A percentile compares a stretch with the other conserved stretches of the same genome.
These are phyloP conservation scores for Eretmocerus hayati DNA, from an alignment of 2,888 invertebrate species.

Conservation along the genomic window DNA sequence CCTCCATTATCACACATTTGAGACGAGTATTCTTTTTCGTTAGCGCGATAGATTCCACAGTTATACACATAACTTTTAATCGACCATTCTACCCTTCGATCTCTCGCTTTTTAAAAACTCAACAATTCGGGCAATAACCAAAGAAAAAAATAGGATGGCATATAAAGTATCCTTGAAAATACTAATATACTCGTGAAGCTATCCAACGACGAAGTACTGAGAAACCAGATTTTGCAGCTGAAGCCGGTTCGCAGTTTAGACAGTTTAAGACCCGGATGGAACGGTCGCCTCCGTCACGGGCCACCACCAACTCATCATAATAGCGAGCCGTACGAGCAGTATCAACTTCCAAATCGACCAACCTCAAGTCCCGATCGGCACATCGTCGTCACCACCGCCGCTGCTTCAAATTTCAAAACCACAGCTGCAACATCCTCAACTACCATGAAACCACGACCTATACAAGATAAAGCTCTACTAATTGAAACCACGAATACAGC, in stretches of 20 bases:
- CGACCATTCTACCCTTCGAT: too few species aligned
- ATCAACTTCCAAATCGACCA: slow-evolving; percentile 8
- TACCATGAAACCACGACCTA: neutral
- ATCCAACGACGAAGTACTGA: too few species aligned
- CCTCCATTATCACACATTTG: too few species aligned
- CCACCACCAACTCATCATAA: slow-evolving; percentile 25
- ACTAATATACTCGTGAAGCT: too few species aligned
- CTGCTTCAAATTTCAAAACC: neutral
- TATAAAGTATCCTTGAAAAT: too few species aligned
- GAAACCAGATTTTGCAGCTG: too few species aligned
- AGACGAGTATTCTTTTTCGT: too few species aligned
- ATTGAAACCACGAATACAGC: neutral
- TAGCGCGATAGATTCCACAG: too few species aligned
- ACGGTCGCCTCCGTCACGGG: slow-evolving; percentile 42
- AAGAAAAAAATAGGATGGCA: neutral
- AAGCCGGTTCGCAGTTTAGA: slow-evolving; percentile 58
- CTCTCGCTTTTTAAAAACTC: too few species aligned
- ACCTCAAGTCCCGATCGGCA: too few species aligned
- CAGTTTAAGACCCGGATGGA: slow-evolving; percentile 49
- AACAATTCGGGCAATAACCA: too few species aligned
- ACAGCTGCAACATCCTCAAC: neutral
- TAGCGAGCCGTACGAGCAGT: slow-evolving; percentile 11
- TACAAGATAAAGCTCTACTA: slow-evolving; percentile 7
- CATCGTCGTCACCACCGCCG: neutral
- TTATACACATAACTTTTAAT: too few species aligned